Evolutionary conservation across 2,797 vertebrate genomes (phyloP), one percentile per base, ranked within the genome.

Genomic region (Taenioides sp.): DNA sequence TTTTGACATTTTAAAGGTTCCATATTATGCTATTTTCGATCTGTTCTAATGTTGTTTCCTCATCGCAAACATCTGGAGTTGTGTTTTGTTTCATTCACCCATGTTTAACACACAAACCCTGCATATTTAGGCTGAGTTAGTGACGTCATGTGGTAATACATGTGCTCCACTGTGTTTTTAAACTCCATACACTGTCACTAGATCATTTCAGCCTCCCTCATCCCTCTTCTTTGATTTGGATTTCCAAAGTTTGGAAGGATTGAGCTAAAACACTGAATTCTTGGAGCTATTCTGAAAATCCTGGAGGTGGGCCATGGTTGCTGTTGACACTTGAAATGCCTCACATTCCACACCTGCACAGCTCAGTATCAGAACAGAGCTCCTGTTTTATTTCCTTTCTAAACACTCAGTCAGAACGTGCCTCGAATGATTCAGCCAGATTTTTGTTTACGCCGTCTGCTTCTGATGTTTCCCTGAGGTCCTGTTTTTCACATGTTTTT

Each of bases 281-380:
- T 31, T 31, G 16, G 58, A 6, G 1, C 27, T 17, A 17, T 34
- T 62, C n/a, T 62, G 60, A 14, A 62, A 62, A 22, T 22, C 60
- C 9, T n/a, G 61, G 34, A 63, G 34, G n/a, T 22, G 34, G 10
- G 34, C 17, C 60, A n/a, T 37, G 60, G 9, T 18, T 22, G 59
- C 59, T 40, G 6, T 63, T 63, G 61, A 63, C 20, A n/a, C 11
- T 14, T 16, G 61, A 63, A 40, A 63, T 63, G 2, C 61, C 27
- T 63, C 10, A 63, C 61, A 63, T 63, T 63, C 61, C 61, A 40
- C 61, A 63, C 61, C 61, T 63, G 61, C 61, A 63, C 34, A 62
- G 25, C 12, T 37, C n/a, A 25, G 22, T 63, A 23, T 63, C 34
- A 40, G 40, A 16, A 22, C 22, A 40, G 20, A 34, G 57, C 9